phyloP scores from a whole-genome alignment of 1,140 invertebrate species.

The Wasmannia auropunctata region DNA sequence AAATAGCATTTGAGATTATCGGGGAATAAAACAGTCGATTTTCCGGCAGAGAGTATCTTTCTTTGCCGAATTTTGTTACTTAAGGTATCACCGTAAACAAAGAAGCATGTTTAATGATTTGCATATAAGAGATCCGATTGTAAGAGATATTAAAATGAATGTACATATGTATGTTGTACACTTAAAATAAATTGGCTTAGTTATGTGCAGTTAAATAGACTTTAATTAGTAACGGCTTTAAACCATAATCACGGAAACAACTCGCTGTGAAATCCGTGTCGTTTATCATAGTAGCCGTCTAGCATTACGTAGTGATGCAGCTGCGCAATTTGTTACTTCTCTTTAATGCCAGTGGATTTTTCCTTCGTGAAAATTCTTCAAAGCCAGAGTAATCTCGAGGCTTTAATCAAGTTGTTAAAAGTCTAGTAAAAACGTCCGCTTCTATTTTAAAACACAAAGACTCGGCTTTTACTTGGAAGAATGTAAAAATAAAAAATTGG shows the following conservation, averaged over 20 bases:
- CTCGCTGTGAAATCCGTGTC: conserved; percentile 33
- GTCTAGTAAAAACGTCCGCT: background rate
- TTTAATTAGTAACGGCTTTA: conserved; percentile 43
- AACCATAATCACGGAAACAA: conserved; percentile 32
- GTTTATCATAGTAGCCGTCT: conserved; percentile 34
- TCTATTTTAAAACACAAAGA: background rate
- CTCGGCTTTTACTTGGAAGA: background rate
- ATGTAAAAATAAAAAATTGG: background rate
- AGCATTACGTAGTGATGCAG: conserved; percentile 19
- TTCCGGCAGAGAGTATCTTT: background rate
- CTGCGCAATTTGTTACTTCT: conserved; percentile 30
- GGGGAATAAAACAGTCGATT: background rate
- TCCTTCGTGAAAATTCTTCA: conserved; percentile 5
- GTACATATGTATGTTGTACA: background rate
- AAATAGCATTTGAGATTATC: background rate
- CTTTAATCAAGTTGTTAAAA: conserved; percentile 42
- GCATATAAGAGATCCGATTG: background rate
- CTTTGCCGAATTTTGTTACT: background rate
- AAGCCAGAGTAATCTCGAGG: background rate
- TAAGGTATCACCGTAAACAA: background rate
- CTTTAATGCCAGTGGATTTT: background rate
- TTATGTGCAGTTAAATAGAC: conserved; percentile 19
- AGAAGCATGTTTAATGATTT: background rate
- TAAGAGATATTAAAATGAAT: conserved; percentile 1
- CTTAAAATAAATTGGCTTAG: conserved; percentile 24